Evolutionary conservation across 64 coral and sea anemone species (phyloP), one percentile per base, ranked within the genome.

Genomic region (Porites australiensis): DNA sequence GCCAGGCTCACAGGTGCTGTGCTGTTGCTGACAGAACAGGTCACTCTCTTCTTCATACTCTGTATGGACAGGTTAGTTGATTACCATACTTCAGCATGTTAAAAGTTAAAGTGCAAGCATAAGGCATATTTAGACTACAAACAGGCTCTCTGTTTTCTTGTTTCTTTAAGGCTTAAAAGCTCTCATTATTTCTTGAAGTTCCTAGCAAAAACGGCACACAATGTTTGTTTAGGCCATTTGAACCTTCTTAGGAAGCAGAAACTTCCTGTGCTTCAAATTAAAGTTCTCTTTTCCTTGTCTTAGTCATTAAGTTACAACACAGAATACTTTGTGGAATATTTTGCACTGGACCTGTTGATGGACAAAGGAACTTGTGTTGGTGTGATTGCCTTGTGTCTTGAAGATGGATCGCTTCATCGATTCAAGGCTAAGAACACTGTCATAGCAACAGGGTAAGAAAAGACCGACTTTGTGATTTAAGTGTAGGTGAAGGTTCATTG

Each of bases 321-420:
- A 58, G 96, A 98, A 37, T 98, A 98, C 37, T 98, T 98, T 90
- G 90, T 98, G 74, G 96, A 98, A 43, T 98, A 98, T 65, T 98
- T 98, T 85, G 94, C 96, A 15, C 65, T 98, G 83, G 96, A 98
- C 44, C 77, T 98, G 10, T 82, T 98, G 14, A 98, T 98, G 96
- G 96, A 98, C 74, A 43, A 93, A 44, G 96, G 96, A 19, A 87
- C 80, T 19, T 98, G 96, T 95, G 94, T 95, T 10, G 96, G 96
- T 21, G 94, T 95, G 14, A 95, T 98, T 50, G 96, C 96, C 3
- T 82, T 98, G 16, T 93, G 94, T 54, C 90, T 96, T 57, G 96
- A 98, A 61, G 96, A 98, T 88, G 96, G 96, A 8, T 95, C 96
- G 15, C 68, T 98, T 8, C 96, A 98, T 77, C 82, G 96, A 87